Evolutionary conservation across 2,113 vertebrate species (phyloP), one percentile per base, ranked within the genome.

Genomic region (Anhinga rufa): DNA sequence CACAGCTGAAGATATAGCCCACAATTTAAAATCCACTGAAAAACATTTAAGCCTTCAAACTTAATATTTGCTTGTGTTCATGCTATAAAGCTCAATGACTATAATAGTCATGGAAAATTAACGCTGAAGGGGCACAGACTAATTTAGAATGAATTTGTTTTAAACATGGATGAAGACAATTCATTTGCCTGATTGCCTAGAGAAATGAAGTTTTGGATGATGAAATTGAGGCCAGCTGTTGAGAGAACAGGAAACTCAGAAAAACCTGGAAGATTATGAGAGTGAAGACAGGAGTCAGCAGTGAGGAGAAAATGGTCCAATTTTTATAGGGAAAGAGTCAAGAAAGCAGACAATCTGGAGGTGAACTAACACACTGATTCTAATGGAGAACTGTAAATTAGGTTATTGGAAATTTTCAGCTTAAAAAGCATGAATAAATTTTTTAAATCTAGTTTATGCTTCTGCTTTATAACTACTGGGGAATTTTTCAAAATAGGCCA

Each of bases 41-140:
- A 93, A 93, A 87, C 86, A 82, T 82, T 89, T 85, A 87, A 95
- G 78, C 74, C 86, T 88, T 85, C 66, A 80, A 96, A 95, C 81
- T 95, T 95, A 89, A 89, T 96, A 96, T 96, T 97, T 97, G 89
- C 94, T 92, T 95, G 84, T 93, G 86, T 92, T 95, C 91, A 91
- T 93, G 86, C 91, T 86, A 85, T 93, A 95, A 97, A 97, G 89
- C 91, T 95, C 92, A 95, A 92, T 93, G 94, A 91, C 93, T 96
- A 80, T 94, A 89, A 91, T 93, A 91, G 94, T 95, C 81, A 95
- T 87, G 92, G 96, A 95, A 96, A 95, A 96, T 97, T 95, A 92
- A 95, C 81, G 24, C 91, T 94, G 86, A 95, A 92, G 94, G 81
- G 92, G 62, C 91, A 93, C 57, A 92, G 74, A 62, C 94, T 93